phyloP scores from a whole-genome alignment of 92 coral and sea anemone species.

The Actinernus sp. region DNA sequence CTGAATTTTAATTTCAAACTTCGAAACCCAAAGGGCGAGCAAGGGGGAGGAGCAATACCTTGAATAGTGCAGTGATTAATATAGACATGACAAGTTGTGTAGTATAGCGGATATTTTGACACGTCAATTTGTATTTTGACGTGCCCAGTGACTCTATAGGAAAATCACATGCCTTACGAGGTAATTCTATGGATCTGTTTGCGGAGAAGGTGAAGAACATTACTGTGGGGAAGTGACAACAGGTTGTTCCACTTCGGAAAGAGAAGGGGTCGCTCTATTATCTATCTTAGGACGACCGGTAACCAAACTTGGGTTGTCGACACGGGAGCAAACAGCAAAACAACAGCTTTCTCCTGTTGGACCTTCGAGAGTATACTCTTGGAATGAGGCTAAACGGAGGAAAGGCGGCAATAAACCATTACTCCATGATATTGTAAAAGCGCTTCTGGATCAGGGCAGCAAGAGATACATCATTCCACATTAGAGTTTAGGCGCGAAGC shows the following conservation, averaged over 20 bases:
- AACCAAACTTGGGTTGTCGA: neutral
- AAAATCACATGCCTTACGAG: no score
- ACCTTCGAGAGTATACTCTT: neutral
- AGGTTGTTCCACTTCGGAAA: neutral
- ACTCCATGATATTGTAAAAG: neutral
- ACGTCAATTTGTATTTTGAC: no score
- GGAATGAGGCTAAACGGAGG: neutral
- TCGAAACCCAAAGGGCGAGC: no score
- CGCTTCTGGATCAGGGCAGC: neutral
- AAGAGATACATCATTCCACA: neutral
- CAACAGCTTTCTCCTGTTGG: neutral
- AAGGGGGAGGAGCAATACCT: no score
- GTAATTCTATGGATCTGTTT: constrained; percentile 1
- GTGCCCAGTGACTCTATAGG: no score
- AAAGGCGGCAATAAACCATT: neutral
- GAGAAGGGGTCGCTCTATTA: neutral
- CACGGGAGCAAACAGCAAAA: neutral
- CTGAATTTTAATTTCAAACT: no score
- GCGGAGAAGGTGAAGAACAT: neutral
- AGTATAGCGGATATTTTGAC: no score
- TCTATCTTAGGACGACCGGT: neutral
- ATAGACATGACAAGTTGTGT: no score
- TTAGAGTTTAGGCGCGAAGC: neutral
- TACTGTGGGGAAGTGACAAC: neutral
- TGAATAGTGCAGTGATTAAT: no score